Base-by-base conservation (phyloP, 2,797 vertebrate genomes). In the Heterohyrax brucei region DNA sequence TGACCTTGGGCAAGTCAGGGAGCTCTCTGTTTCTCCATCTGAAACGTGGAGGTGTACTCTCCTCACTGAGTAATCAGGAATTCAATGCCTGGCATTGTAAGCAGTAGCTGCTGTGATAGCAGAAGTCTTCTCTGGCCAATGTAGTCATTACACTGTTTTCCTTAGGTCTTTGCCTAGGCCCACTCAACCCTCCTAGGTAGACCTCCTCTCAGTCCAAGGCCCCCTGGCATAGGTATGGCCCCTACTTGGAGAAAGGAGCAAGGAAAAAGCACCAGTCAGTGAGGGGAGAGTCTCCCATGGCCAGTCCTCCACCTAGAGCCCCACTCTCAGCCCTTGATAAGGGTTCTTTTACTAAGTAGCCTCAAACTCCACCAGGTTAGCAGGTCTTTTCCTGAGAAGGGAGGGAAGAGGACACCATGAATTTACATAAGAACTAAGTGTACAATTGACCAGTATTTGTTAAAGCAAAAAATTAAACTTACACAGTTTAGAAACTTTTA, bases 191-290 rank as follows among this genome's bases (percentile, higher is more conserved):
- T 61, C 76, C 46, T 33, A 53, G 19, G 61, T 19, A 44, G 68
- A 28, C 33, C 26, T 28, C 50, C 70, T 83, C 30, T 94, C 53
- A 81, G 7, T 68, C 39, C 56, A 79, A 50, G 48, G 66, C n/a
- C 62, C 83, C 46, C 89, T 53, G n/a, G 22, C n/a, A 53, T 94
- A 22, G 46, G 46, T 21, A 3, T 81, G 44, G 68, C 79, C 48
- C 24, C 26, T n/a, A 75, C 9, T 24, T 84, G n/a, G 85, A 95
- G 44, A 64, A 92, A 92, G 64, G 61, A 85, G 73, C 18, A 89
- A 81, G 33, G 48, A 88, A 73, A 95, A 76, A 92, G 64, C 3
- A 61, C 13, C 28, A 66, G 59, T 28, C 87, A 64, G 5, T 46
- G 66, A 16, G 53, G 83, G 18, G 50, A 72, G 59, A 72, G 5